Percentiles rank a stretch among this genome's conserved stretches.
phyloP scores from a whole-genome alignment of 1,140 invertebrate species.

The Drosophila leontia region DNA sequence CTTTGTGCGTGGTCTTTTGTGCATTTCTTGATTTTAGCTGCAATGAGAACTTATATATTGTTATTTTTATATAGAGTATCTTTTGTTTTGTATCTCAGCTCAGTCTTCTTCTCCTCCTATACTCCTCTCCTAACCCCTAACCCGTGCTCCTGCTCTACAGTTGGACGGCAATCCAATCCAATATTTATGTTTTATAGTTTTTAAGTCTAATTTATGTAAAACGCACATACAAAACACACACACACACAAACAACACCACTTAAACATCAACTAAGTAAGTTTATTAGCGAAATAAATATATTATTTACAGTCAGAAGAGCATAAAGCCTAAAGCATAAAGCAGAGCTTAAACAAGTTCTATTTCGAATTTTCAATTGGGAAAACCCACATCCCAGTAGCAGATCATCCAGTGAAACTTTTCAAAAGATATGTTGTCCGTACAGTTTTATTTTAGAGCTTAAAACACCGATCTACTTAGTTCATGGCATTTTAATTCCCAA shows the following conservation, averaged over 20 bases:
- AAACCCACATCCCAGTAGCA: slow-evolving; percentile 10
- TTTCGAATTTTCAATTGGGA: slow-evolving; percentile 27
- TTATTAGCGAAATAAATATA: slow-evolving; percentile 80
- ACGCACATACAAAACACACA: slow-evolving; percentile 33
- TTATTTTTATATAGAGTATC: slow-evolving; percentile 37
- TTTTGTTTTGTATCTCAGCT: slow-evolving; percentile 30
- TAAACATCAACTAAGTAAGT: slow-evolving; percentile 73
- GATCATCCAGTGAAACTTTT: slow-evolving; percentile 43
- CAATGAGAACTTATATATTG: slow-evolving; percentile 61
- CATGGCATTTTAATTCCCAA: background rate
- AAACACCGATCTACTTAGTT: slow-evolving; percentile 10
- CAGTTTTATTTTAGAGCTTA: slow-evolving; percentile 14
- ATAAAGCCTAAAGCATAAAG: slow-evolving; percentile 6
- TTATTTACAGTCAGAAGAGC: slow-evolving; percentile 52
- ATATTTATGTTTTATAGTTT: slow-evolving; percentile 79
- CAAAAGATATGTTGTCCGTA: slow-evolving; percentile 32
- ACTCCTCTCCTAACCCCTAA: background rate
- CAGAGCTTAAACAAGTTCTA: slow-evolving; percentile 40
- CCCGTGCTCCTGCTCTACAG: slow-evolving; percentile 62
- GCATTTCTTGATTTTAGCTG: slow-evolving; percentile 52
- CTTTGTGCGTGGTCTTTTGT: slow-evolving; percentile 45
- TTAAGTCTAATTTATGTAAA: slow-evolving; percentile 77
- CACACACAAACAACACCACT: slow-evolving; percentile 29
- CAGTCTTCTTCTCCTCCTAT: slow-evolving; percentile 17
- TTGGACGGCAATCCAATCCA: slow-evolving; percentile 53